These are phyloP conservation scores for Azorinus chamasolen DNA, from an alignment of 2,888 invertebrate species.

Conservation along the genomic window DNA sequence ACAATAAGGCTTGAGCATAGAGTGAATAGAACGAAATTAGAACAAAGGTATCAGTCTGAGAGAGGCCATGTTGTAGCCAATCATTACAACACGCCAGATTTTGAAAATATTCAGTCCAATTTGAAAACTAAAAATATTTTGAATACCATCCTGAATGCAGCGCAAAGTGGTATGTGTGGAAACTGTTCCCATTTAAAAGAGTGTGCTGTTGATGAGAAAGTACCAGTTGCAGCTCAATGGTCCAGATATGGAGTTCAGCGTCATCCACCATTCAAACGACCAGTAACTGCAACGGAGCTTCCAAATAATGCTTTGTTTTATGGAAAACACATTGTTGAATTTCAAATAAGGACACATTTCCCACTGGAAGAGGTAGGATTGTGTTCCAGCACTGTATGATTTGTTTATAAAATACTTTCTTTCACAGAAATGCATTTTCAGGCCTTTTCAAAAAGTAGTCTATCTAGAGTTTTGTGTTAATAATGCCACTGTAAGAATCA, in stretches of 20 bases:
- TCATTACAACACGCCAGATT: background rate
- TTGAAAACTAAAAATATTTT: slow-evolving; percentile 16
- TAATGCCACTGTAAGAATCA: too few relatives aligned
- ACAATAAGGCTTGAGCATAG: background rate
- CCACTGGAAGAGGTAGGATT: slow-evolving; percentile 90
- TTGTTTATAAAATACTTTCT: background rate
- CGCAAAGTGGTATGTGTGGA: slow-evolving; percentile 21
- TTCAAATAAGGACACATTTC: slow-evolving; percentile 90
- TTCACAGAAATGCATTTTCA: too few relatives aligned
- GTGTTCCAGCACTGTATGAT: background rate
- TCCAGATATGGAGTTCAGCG: slow-evolving; percentile 74
- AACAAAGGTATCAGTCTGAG: background rate
- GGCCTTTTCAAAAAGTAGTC: too few relatives aligned
- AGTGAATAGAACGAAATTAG: background rate
- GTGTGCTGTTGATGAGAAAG: slow-evolving; percentile 91
- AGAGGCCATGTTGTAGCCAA: background rate
- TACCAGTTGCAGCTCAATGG: slow-evolving; percentile 96
- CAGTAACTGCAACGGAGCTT: slow-evolving; percentile 24
- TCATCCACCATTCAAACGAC: background rate
- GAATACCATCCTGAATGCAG: slow-evolving; percentile 13
- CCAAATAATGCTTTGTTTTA: slow-evolving; percentile 89
- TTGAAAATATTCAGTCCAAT: slow-evolving; percentile 28
- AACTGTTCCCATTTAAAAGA: slow-evolving; percentile 72
- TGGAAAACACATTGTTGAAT: slow-evolving; percentile 56
- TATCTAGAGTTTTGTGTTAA: background rate